Conservation (phyloP, 1,140 invertebrate species). For the Ceratina japonica region DNA sequence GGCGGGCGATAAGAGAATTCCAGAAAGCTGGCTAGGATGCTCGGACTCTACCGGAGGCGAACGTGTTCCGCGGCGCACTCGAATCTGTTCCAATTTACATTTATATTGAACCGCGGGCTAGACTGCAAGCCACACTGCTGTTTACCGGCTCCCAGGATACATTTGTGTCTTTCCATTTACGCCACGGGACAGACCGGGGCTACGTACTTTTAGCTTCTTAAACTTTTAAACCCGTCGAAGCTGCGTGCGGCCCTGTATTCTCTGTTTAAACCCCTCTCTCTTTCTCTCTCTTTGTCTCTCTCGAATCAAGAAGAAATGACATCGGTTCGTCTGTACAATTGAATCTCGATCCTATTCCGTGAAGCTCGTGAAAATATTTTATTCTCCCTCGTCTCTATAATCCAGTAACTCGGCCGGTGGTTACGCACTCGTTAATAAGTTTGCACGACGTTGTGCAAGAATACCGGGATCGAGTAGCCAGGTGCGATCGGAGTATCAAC, state of each 20-base stretch:
- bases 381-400: not conserved
- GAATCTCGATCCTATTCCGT: not conserved
- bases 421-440: conserved; percentile 15
- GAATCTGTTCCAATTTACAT: conserved; percentile 79
- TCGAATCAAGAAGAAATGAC: not conserved
- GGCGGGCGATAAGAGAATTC: conserved; percentile 37
- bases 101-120: conserved; percentile 78
- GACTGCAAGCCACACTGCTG: conserved; percentile 66
- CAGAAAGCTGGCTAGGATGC: conserved; percentile 34
- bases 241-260: conserved; percentile 45
- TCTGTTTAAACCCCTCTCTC: conserved; percentile 10
- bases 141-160: conserved; percentile 72
- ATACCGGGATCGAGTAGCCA: not conserved
- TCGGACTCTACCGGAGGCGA: conserved; percentile 36
- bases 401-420: no score
- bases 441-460: not conserved
- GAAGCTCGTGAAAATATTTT: conserved; percentile 14
- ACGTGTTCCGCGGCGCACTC: conserved; percentile 66
- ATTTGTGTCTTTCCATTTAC: conserved; percentile 72
- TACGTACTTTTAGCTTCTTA: conserved; percentile 52
- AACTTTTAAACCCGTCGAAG: conserved; percentile 61
- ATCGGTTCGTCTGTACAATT: not conserved
- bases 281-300: no score
- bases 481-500: not conserved
- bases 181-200: conserved; percentile 34